Evolutionary conservation across 2,888 invertebrate genomes (phyloP).

Genomic region (Ophioninae sp.): DNA sequence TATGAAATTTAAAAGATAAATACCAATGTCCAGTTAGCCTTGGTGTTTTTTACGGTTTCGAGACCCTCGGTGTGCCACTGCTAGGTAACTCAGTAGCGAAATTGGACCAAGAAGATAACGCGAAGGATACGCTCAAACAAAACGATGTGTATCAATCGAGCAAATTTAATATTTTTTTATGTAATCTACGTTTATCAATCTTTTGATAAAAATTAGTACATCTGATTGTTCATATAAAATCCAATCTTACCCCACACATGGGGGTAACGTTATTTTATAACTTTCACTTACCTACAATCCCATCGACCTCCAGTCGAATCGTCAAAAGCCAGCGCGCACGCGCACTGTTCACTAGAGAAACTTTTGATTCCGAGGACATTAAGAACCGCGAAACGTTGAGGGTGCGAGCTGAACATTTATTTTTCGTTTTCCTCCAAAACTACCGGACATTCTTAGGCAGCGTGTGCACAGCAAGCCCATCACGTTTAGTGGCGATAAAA

Average conservation of each 20-base stretch:
- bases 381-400: background rate
- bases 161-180: too few species aligned
- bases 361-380: background rate
- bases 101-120: too few species aligned
- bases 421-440: background rate
- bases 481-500: constrained; percentile 26
- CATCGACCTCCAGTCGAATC: too few species aligned
- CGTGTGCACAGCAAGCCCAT: background rate
- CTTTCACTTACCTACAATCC: too few species aligned
- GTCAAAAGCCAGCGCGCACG: too few species aligned
- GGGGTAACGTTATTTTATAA: too few species aligned
- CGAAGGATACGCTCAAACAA: too few species aligned
- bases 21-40: background rate
- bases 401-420: background rate
- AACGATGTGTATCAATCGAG: too few species aligned
- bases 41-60: background rate
- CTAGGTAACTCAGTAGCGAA: background rate
- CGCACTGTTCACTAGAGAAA: background rate
- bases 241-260: too few species aligned
- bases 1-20: background rate
- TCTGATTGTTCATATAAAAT: too few species aligned
- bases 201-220: too few species aligned
- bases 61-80: background rate
- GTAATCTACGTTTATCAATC: too few species aligned
- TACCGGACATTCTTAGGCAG: background rate